Evolutionary conservation across 2,113 vertebrate species (phyloP).

Genomic region (Porphyrio hochstetteri): DNA sequence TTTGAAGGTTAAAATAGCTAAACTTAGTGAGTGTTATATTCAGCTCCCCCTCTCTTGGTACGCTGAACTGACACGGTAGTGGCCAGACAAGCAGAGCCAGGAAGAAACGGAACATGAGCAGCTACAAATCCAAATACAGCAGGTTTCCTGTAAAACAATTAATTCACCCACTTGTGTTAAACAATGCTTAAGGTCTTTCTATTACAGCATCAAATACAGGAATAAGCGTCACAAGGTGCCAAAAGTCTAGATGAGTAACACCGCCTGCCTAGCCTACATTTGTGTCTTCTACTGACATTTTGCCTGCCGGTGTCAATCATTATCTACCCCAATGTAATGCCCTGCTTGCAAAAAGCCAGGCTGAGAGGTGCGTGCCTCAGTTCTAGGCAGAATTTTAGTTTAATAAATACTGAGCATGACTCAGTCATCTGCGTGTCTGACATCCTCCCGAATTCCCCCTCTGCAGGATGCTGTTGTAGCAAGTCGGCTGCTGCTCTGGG

Average conservation of each 20-base stretch:
- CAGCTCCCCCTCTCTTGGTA: not conserved
- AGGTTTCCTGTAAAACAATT: conserved; percentile 17
- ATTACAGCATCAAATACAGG: not conserved
- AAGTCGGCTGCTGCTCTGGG: rapidly evolving
- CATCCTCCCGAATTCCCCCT: not conserved
- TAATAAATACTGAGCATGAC: not conserved
- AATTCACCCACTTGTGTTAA: not conserved
- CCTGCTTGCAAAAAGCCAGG: not conserved
- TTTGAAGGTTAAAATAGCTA: conserved; percentile 8
- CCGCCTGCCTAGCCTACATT: not conserved
- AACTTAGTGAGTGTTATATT: not conserved
- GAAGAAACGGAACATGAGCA: not conserved
- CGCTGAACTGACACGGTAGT: rapidly evolving
- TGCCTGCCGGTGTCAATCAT: not conserved
- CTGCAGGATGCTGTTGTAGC: not conserved
- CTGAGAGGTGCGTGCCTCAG: not conserved
- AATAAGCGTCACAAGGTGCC: not conserved
- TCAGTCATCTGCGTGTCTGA: not conserved
- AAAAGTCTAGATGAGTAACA: not conserved
- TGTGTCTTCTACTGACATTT: not conserved
- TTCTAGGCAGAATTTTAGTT: not conserved
- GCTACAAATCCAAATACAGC: not conserved
- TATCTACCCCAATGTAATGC: not conserved
- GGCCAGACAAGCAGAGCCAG: not conserved
- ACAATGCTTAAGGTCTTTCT: not conserved